These are phyloP conservation scores for Chymomyza fuscimana DNA, from an alignment of 2,888 invertebrate genomes.

Conservation along the genomic window DNA sequence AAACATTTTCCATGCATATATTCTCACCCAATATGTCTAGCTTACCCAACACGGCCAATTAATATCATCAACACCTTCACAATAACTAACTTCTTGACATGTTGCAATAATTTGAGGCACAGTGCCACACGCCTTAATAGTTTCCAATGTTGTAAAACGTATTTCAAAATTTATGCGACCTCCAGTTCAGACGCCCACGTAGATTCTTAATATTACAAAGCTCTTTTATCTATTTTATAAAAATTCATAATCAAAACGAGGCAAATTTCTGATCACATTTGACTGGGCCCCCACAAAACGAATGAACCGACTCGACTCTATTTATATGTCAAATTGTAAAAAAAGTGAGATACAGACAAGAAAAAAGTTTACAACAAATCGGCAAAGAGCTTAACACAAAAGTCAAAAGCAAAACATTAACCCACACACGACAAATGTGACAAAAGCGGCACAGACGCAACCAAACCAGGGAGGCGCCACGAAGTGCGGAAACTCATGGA, in stretches of 20 bases:
- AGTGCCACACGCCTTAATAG: conserved; percentile 53
- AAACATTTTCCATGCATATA: not conserved
- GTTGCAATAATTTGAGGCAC: conserved; percentile 55
- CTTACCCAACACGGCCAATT: conserved; percentile 41
- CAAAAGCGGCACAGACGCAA: conserved; percentile 3
- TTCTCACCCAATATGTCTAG: not conserved
- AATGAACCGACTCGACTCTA: not conserved
- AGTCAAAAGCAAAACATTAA: conserved; percentile 61
- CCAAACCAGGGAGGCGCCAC: not conserved
- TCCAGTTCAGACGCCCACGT: not conserved
- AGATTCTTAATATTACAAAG: conserved; percentile 3
- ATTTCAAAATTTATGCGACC: conserved; percentile 46
- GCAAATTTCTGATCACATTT: conserved; percentile 46
- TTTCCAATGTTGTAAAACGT: conserved; percentile 43
- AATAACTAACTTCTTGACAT: conserved; percentile 33
- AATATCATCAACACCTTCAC: conserved; percentile 58
- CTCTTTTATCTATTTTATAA: conserved; percentile 36
- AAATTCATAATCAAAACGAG: conserved; percentile 40
- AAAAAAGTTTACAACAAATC: not conserved
- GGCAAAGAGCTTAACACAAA: conserved; percentile 39
- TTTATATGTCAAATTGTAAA: not conserved
- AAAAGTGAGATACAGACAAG: not conserved
- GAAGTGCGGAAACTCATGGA: conserved; percentile 21
- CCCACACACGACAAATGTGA: conserved; percentile 48
- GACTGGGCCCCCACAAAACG: not conserved